Evolutionary conservation across 2,888 invertebrate species (phyloP).

Genomic region (Dilophus febrilis): DNA sequence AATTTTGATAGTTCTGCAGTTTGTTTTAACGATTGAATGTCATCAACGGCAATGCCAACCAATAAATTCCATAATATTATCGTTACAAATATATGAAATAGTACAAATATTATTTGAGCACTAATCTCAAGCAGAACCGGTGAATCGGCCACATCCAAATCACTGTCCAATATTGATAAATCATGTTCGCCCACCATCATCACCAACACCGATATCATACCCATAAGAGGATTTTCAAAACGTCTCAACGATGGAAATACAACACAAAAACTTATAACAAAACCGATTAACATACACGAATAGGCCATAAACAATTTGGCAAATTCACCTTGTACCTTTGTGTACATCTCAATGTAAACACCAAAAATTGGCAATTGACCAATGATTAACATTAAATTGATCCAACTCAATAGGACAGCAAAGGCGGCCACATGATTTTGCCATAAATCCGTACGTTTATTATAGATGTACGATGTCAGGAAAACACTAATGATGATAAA

Average conservation of each 20-base stretch:
- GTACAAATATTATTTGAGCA: constrained; percentile 64
- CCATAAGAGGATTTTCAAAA: constrained; percentile 70
- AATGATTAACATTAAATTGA: constrained; percentile 79
- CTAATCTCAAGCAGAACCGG: constrained; percentile 61
- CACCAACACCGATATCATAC: constrained; percentile 65
- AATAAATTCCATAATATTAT: constrained; percentile 73
- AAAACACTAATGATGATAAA: constrained; percentile 71
- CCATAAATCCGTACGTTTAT: constrained; percentile 60
- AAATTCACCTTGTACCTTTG: constrained; percentile 72
- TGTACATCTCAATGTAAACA: constrained; percentile 81
- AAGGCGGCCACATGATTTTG: constrained; percentile 78
- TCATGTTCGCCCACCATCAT: constrained; percentile 83
- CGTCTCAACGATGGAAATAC: constrained; percentile 69
- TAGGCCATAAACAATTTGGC: constrained; percentile 70
- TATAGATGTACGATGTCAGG: constrained; percentile 65
- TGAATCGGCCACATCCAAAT: constrained; percentile 58
- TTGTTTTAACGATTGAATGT: constrained; percentile 71
- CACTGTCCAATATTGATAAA: constrained; percentile 55
- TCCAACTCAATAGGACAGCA: constrained; percentile 73
- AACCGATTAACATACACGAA: constrained; percentile 67
- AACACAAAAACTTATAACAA: constrained; percentile 75
- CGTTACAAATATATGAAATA: constrained; percentile 67
- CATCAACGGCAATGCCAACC: constrained; percentile 75
- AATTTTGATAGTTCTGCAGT: constrained; percentile 70
- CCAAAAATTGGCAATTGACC: constrained; percentile 78